Evolutionary conservation across 2,888 invertebrate genomes (phyloP), one percentile per base, ranked within the genome.

Genomic region (Spilosoma lubricipeda): DNA sequence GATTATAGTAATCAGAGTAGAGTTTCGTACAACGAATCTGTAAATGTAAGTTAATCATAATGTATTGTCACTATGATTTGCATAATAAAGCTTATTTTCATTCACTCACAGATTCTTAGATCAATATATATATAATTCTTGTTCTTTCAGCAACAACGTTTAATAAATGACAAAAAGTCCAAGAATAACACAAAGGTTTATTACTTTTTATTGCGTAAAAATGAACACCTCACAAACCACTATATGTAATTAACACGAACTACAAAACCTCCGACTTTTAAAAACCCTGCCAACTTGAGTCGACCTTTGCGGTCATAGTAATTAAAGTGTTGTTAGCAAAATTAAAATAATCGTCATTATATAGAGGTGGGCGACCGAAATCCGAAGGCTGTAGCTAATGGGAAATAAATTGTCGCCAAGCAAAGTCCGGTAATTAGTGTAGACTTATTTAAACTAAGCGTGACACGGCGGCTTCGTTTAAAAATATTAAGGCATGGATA

Each of bases 291-390:
- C 80, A 81, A 85, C 83, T 85, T 79, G 78, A 84, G 84, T 80
- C 85, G 88, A 86, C 91, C 92, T 92, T 88, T 84, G 86, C 83
- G 81, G 79, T 77, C 80, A 84, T 73, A 86, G 90, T 94, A 95
- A 95, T 95, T 95, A 95, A 95, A 95, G 93, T 93, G 94, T 93
- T 91, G 93, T 95, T 94, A 94, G 94, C 92, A 88, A 93, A 95
- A 95, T 95, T 95, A 95, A 94, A 94, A 94, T 94, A 93, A 94
- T 83, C 80, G 78, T 76, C 74, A 80, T 82, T 84, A 84, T 83
- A 79, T 81, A 77, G 90, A 92, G 93, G 92, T 91, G 88, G 93
- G 91, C 89, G 93, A 93, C 92, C 93, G 90, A 93, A 93, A 92
- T 91, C 90, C 86, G 93, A 94, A 94, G 94, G 94, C 89, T 91